A percentile compares a stretch with the other conserved stretches of the same genome.
These are phyloP conservation scores for Agrypnia vestita DNA, from an alignment of 1,140 invertebrate species.

Conservation along the genomic window DNA sequence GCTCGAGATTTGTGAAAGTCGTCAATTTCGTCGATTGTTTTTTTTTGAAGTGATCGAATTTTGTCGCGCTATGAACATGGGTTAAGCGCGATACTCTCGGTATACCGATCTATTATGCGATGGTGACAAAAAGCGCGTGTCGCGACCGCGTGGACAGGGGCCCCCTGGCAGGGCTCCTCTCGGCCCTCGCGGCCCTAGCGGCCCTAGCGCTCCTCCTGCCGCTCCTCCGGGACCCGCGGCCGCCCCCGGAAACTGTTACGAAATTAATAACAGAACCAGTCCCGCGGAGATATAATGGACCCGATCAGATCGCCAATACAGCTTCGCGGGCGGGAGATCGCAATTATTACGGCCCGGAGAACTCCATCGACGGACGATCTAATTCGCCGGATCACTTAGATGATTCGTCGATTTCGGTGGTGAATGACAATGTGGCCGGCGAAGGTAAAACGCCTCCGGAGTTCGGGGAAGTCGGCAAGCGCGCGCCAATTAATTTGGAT, in stretches of 20 bases:
- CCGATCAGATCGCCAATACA: not conserved
- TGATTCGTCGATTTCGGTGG: constrained; percentile 28
- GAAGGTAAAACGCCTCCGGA: constrained; percentile 3
- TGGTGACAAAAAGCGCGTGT: constrained; percentile 22
- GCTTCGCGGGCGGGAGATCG: not conserved
- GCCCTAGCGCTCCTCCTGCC: constrained; percentile 35
- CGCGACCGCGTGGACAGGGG: not conserved
- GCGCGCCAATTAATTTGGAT: constrained; percentile 14
- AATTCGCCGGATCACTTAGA: constrained; percentile 22
- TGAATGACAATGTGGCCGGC: constrained; percentile 30
- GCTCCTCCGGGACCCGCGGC: constrained; percentile 15
- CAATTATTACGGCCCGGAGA: not conserved
- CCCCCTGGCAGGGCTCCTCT: not conserved
- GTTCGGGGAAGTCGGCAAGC: not conserved
- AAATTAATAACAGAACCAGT: not conserved
- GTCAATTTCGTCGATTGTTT: too few relatives aligned
- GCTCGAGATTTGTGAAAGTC: too few relatives aligned
- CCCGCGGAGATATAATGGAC: constrained; percentile 1
- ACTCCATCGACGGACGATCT: constrained; percentile 25
- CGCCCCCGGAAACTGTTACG: not conserved
- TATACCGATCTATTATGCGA: constrained; percentile 31
- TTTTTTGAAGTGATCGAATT: not conserved
- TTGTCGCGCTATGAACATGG: constrained; percentile 28
- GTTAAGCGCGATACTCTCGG: constrained; percentile 7
- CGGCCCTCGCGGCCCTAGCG: constrained; percentile 9